Percentiles rank a stretch among this genome's conserved stretches.
phyloP scores from a whole-genome alignment of 2,797 vertebrate species.

The Morus bassanus region DNA sequence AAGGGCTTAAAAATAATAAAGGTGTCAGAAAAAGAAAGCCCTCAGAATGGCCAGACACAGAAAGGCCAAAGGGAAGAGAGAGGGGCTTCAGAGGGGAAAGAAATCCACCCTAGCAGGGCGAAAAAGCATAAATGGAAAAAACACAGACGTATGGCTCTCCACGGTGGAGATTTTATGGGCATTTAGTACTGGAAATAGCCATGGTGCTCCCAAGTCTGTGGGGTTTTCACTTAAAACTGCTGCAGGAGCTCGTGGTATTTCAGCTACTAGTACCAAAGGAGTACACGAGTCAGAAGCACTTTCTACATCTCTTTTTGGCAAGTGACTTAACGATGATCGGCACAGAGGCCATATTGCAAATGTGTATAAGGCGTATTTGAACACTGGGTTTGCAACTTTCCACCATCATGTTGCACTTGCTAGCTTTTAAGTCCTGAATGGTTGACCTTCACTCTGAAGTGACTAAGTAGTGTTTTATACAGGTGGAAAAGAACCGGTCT shows the following conservation, averaged over 20 bases:
- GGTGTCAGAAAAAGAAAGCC: not conserved
- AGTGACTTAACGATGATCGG: fast-evolving
- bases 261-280: not conserved
- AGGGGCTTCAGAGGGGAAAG: not conserved
- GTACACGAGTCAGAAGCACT: not conserved
- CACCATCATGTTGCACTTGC: fast-evolving
- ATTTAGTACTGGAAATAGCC: not conserved
- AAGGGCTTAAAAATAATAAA: not conserved
- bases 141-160: fast-evolving
- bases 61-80: not conserved
- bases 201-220: not conserved
- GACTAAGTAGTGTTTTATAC: not conserved
- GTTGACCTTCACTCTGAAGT: not conserved
- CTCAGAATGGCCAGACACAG: not conserved
- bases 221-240: not conserved
- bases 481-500: not conserved
- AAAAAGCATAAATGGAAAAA: not conserved
- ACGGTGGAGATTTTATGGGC: not conserved
- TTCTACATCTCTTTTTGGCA: fast-evolving
- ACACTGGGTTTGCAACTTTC: not conserved
- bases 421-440: not conserved
- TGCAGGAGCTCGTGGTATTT: not conserved
- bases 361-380: fast-evolving
- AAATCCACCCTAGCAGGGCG: not conserved
- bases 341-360: fast-evolving